A percentile compares a stretch with the other conserved stretches of the same genome.
phyloP scores from a whole-genome alignment of 1,140 invertebrate species.

The Schlechtendalia chinensis region DNA sequence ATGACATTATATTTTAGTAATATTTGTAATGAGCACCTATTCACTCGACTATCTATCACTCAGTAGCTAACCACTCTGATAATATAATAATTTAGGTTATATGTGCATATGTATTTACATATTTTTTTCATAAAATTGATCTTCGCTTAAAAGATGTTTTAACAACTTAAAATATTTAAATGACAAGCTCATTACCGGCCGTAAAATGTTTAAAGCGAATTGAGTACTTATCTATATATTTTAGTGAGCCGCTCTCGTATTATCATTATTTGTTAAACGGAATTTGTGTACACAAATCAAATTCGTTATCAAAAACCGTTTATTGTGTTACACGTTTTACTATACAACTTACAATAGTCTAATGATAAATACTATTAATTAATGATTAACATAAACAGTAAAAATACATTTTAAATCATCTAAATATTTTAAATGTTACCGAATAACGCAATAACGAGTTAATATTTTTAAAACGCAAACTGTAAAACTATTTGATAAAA shows the following conservation, averaged over 20 bases:
- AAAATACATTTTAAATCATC: too few species aligned
- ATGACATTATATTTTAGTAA: too few species aligned
- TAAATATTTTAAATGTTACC: too few species aligned
- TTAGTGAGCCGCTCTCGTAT: background rate
- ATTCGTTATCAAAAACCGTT: conserved; percentile 1
- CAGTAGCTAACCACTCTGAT: too few species aligned
- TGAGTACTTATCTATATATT: background rate
- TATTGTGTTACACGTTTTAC: background rate
- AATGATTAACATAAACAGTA: background rate
- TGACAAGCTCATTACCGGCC: background rate
- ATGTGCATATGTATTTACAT: too few species aligned
- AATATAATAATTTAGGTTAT: too few species aligned
- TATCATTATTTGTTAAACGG: background rate
- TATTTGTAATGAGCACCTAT: too few species aligned
- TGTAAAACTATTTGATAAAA: too few species aligned
- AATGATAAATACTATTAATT: background rate
- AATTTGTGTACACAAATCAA: background rate
- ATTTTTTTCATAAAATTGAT: background rate
- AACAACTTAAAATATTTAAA: background rate
- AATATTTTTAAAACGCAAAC: too few species aligned
- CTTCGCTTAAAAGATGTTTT: conserved; percentile 1
- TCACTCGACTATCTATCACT: too few species aligned
- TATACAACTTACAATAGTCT: background rate
- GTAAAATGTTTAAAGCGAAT: background rate
- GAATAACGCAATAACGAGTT: too few species aligned